phyloP scores from a whole-genome alignment of 2,888 invertebrate species.

The Drosophila tripunctata region DNA sequence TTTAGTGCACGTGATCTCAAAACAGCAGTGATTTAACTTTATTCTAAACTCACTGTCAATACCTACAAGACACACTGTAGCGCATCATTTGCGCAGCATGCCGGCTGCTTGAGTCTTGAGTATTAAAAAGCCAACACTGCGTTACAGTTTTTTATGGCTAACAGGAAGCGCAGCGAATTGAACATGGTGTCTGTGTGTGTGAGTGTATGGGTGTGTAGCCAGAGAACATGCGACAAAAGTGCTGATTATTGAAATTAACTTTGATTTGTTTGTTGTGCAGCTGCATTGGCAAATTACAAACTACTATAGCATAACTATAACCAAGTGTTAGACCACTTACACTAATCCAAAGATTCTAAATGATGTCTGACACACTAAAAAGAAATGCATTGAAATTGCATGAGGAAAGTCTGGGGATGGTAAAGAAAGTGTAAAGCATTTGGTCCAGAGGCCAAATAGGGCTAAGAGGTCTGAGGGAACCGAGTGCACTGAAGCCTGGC shows the following conservation, averaged over 20 bases:
- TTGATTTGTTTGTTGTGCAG: slow-evolving; percentile 67
- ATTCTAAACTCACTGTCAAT: neutral
- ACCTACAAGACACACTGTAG: slow-evolving; percentile 1
- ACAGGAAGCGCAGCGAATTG: slow-evolving; percentile 48
- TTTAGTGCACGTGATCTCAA: no score
- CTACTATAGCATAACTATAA: neutral
- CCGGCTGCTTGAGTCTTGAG: slow-evolving; percentile 2
- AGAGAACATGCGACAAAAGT: slow-evolving; percentile 67
- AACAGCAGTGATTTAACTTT: no score
- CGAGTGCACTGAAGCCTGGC: slow-evolving; percentile 43
- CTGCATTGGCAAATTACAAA: slow-evolving; percentile 43
- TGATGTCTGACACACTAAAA: slow-evolving; percentile 25
- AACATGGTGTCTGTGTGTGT: neutral
- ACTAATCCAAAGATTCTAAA: neutral
- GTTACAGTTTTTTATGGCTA: slow-evolving; percentile 35
- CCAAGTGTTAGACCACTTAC: neutral
- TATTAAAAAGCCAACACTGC: slow-evolving; percentile 46
- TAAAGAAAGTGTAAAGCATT: slow-evolving; percentile 24
- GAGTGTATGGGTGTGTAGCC: neutral
- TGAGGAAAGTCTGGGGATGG: slow-evolving; percentile 1
- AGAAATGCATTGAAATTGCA: slow-evolving; percentile 41
- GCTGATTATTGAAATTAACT: slow-evolving; percentile 76
- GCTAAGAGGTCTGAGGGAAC: neutral
- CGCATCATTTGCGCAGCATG: slow-evolving; percentile 5
- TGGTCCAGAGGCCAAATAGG: neutral